Base-by-base conservation (phyloP, 53 echinoderm and acorn worm genomes). In the Hippasteria phrygiana region DNA sequence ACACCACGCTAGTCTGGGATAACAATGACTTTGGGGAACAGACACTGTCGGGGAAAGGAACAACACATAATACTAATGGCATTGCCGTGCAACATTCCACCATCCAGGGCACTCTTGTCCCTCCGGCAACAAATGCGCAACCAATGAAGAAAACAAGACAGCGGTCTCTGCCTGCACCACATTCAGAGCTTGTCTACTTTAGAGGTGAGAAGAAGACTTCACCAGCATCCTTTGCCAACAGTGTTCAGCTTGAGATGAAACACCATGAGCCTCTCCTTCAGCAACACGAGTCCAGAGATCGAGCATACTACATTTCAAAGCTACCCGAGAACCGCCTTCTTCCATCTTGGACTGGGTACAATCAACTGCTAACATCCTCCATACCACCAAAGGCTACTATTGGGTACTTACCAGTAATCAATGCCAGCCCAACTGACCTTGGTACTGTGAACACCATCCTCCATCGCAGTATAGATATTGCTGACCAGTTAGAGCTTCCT, bases 61-160 rank as follows among this genome's bases (percentile, higher is more conserved):
- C 79, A 36, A 91, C 93, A 26, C 93, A 93, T 63, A 88, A 91
- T 82, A 93, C 93, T 48, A 93, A 88, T 51, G 93, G 91, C 17
- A 91, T 94, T 81, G 90, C 88, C 6, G 74, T 70, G 35, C 55
- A 55, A 16, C 10, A 55, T 55, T 55, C 55, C 17, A 20, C 17
- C 55, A 55, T 55, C 55, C 55, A 55, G 17, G 55, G 18, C 18
- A 55, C 9, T 16, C 10, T 73, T 90, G 32, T 47, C 55, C 36
- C 43, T 89, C 36, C 89, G 55, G 27, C 71, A 55, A 55, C 55
- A 6, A 55, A 55, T 16, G 17, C 8, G 18, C 29, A 22, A 5
- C 22, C 67, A 50, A 33, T 18, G 42, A 78, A 73, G 72, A 91
- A 78, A 50, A 53, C 88, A 47, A 72, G 75, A 73, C 38, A 64